These are phyloP conservation scores for Conistra vaccinii DNA, from an alignment of 2,888 invertebrate species.

Conservation along the genomic window DNA sequence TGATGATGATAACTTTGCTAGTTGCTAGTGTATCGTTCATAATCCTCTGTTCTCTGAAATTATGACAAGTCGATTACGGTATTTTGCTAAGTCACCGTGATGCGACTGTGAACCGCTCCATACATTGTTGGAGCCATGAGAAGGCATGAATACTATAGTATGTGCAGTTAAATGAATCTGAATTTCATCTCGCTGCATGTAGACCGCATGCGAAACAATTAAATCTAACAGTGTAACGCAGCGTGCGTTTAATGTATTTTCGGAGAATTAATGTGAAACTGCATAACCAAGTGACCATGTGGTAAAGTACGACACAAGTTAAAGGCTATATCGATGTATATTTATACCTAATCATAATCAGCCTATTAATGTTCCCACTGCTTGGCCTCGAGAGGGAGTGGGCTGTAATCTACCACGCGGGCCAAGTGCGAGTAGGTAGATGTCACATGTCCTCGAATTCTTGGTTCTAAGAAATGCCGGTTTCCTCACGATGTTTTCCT, in stretches of 20 bases:
- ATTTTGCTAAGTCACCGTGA: slow-evolving; percentile 33
- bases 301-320: not conserved
- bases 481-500: no score
- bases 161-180: slow-evolving; percentile 50
- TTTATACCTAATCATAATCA: not conserved
- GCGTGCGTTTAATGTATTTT: slow-evolving; percentile 57
- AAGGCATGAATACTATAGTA: slow-evolving; percentile 29
- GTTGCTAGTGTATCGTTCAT: not conserved
- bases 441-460: no score
- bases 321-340: not conserved
- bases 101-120: slow-evolving; percentile 13
- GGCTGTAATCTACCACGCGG: no score
- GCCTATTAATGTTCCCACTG: no score
- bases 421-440: no score
- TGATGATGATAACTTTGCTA: not conserved
- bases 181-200: slow-evolving; percentile 41
- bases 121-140: slow-evolving; percentile 22
- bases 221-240: slow-evolving; percentile 47
- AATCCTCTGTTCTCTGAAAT: slow-evolving; percentile 8
- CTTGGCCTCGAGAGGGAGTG: no score
- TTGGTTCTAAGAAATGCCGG: no score
- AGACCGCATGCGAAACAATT: slow-evolving; percentile 52
- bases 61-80: slow-evolving; percentile 36
- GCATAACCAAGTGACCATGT: slow-evolving; percentile 18
- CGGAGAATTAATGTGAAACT: slow-evolving; percentile 41